phyloP scores from a whole-genome alignment of 2,888 invertebrate genomes.

The Keiferia lycopersicella region DNA sequence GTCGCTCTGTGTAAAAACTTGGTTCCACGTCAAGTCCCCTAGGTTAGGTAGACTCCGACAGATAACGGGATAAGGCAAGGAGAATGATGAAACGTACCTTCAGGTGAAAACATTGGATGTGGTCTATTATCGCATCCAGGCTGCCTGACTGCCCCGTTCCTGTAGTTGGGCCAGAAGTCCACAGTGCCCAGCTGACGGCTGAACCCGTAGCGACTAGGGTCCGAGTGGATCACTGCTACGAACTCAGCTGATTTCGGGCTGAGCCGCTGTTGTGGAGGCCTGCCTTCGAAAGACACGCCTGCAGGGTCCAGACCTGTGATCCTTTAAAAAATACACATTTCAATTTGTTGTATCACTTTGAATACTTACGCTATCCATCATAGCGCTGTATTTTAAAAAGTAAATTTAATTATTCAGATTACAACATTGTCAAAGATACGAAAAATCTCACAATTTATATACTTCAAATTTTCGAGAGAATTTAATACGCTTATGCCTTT shows the following conservation, averaged over 20 bases:
- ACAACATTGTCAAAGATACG: no score
- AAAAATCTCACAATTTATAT: no score
- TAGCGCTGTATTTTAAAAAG: no score
- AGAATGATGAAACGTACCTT: constrained; percentile 47
- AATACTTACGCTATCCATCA: no score
- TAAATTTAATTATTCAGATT: no score
- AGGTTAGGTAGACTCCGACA: no score
- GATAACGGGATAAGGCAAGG: no score
- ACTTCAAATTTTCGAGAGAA: no score
- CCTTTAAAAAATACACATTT: constrained; percentile 42
- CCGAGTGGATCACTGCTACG: constrained; percentile 63
- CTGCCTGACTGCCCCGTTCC: constrained; percentile 52
- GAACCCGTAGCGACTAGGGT: constrained; percentile 64
- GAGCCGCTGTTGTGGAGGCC: constrained; percentile 45
- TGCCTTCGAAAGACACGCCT: constrained; percentile 54
- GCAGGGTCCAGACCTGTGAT: constrained; percentile 71
- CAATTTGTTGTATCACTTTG: no score
- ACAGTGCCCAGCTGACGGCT: constrained; percentile 54
- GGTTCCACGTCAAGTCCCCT: no score
- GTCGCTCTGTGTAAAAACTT: no score
- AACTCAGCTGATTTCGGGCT: constrained; percentile 54
- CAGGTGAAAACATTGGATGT: constrained; percentile 49
- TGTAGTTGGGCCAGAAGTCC: constrained; percentile 72
- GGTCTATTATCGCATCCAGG: constrained; percentile 57
- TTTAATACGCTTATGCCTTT: no score